Percentiles rank a stretch among this genome's conserved stretches.
phyloP scores from a whole-genome alignment of 2,113 vertebrate species.

The Oryzias melastigma region DNA sequence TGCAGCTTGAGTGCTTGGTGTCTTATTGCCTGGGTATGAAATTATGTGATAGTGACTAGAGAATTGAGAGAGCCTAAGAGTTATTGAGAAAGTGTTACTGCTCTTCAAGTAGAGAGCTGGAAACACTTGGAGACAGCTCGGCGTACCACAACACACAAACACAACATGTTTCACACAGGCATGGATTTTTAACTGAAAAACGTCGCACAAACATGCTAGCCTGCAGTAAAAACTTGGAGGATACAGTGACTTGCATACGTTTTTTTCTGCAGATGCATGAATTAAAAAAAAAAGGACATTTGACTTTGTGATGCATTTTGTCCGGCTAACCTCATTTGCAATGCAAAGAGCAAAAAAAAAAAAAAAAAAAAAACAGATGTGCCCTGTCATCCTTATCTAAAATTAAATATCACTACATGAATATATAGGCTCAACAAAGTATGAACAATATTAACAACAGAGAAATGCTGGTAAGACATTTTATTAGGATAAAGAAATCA shows the following conservation, averaged over 20 bases:
- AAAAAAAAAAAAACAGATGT: slow-evolving; percentile 4
- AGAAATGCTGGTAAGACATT: slow-evolving; percentile 21
- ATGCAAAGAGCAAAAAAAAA: slow-evolving; percentile 16
- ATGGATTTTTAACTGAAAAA: slow-evolving; percentile 6
- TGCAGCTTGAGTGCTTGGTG: slow-evolving; percentile 51
- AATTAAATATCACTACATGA: slow-evolving; percentile 55
- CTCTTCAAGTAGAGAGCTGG: slow-evolving; percentile 48
- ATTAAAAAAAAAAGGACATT: slow-evolving; percentile 16
- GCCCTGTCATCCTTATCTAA: slow-evolving; percentile 50
- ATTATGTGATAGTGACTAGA: slow-evolving; percentile 59
- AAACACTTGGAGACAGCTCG: slow-evolving; percentile 51
- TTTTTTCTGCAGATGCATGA: neutral
- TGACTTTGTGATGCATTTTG: slow-evolving; percentile 1
- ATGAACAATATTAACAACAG: slow-evolving; percentile 40
- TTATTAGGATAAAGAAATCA: neutral
- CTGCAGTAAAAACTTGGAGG: slow-evolving; percentile 5
- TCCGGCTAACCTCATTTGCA: slow-evolving; percentile 9
- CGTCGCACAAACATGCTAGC: slow-evolving; percentile 2
- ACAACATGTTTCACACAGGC: slow-evolving; percentile 20
- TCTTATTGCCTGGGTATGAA: slow-evolving; percentile 57
- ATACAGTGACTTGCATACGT: neutral
- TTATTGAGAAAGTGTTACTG: slow-evolving; percentile 50
- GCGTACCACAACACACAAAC: slow-evolving; percentile 26
- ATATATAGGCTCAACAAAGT: slow-evolving; percentile 32
- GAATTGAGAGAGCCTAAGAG: slow-evolving; percentile 54